Evolutionary conservation across 2,888 invertebrate genomes (phyloP), one percentile per base, ranked within the genome.

Genomic region (Tachystola acroxantha): DNA sequence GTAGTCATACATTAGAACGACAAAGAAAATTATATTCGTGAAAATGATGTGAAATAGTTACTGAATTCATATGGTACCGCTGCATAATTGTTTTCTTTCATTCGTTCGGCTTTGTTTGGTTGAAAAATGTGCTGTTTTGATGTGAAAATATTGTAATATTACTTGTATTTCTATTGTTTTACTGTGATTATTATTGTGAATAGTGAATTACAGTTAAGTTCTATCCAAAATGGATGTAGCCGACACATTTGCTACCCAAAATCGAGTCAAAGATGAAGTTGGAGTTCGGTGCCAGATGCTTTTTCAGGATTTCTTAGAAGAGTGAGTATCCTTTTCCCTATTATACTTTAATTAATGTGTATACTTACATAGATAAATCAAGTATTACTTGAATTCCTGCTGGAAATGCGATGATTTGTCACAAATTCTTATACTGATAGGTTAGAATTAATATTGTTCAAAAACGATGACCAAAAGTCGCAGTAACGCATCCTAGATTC

Each of bases 281-380:
- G 98, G 97, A 49, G 91, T 95, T 25, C 91, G 97, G 40, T 96
- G 96, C 68, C 98, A 98, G 74, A 97, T 97, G 76, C 87, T 98
- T 27, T 99, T 99, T 74, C 96, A 97, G 69, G 97, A 96, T 74
- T 99, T 99, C 64, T 88, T 99, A 14, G 96, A 97, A 77, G 97
- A 96, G 96, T 98, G 76, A 90, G 92, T 2, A 24, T 9, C 7
- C 13, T 11, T 36, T 12, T 9, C 13, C 11, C n/a, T 10, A 26
- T 31, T 24, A 24, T 24, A 7, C 6, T 16, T 16, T 16, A 16
- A 16, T 16, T 16, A 16, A 16, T 16, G 16, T 16, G n/a, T n/a
- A 9, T 24, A 2, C n/a, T 9, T 24, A 20, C 16, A 16, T n/a
- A n/a, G n/a, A n/a, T n/a, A 16, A 16, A 6, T 16, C 16, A 16